These are phyloP conservation scores for Erynnis tages DNA, from an alignment of 2,888 invertebrate genomes.

Conservation along the genomic window DNA sequence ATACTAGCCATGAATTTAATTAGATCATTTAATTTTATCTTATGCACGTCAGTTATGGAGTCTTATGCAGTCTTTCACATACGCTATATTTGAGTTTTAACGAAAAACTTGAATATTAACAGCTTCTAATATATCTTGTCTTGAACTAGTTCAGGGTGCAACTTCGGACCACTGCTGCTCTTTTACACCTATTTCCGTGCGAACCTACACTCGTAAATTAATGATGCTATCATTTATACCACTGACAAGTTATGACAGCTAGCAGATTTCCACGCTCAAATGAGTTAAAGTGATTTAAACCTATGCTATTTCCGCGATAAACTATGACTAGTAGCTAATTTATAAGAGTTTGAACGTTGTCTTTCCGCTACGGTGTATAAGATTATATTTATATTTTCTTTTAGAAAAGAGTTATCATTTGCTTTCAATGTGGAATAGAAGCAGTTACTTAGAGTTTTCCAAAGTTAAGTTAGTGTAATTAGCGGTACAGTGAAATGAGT, in stretches of 20 bases:
- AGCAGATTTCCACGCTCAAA: constrained; percentile 8
- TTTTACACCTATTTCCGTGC: constrained; percentile 6
- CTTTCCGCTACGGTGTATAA: no score
- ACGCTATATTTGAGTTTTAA: neutral
- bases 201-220: constrained; percentile 3
- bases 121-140: constrained; percentile 14
- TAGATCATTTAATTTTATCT: no score
- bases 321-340: neutral
- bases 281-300: constrained; percentile 15
- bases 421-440: no score
- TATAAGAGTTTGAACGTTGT: no score
- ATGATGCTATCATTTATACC: constrained; percentile 16
- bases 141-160: constrained; percentile 9
- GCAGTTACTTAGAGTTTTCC: no score
- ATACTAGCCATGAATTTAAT: no score
- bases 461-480: no score
- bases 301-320: neutral
- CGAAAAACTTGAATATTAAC: constrained; percentile 4
- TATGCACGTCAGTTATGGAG: no score
- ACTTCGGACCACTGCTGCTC: constrained; percentile 8
- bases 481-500: no score
- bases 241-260: constrained; percentile 17
- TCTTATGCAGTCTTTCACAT: no score
- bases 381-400: no score
- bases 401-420: no score